Percentiles rank a stretch among this genome's conserved stretches.
Conservation (phyloP, 2,113 vertebrate genomes). For the Kobus ellipsiprymnus region DNA sequence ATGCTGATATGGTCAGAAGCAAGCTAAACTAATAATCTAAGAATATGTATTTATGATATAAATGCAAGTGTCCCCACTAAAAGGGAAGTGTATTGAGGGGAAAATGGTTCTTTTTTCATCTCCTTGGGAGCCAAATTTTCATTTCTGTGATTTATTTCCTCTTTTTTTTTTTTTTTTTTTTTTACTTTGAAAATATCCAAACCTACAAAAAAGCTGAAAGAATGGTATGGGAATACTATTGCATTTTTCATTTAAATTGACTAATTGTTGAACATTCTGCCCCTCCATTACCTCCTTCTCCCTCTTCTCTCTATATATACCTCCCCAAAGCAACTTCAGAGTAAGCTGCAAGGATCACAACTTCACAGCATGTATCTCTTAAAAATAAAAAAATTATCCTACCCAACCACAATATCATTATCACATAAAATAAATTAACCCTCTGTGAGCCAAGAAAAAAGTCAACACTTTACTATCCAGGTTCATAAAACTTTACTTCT, state of each 20-base stretch:
- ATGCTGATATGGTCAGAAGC: background rate
- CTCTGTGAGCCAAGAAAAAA: background rate
- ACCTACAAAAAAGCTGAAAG: background rate
- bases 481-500: background rate
- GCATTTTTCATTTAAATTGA: background rate
- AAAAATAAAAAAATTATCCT: background rate
- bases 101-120: background rate
- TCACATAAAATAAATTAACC: background rate
- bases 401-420: background rate
- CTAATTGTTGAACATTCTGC: background rate
- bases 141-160: background rate
- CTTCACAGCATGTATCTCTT: background rate
- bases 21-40: background rate
- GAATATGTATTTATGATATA: background rate
- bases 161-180: background rate
- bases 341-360: background rate
- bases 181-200: slow-evolving; percentile 39
- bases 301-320: background rate
- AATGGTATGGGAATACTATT: background rate
- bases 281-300: background rate
- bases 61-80: background rate
- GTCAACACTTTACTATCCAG: background rate
- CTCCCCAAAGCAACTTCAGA: background rate
- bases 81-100: background rate
- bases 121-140: background rate